Percentiles rank a stretch among this genome's conserved stretches.
phyloP scores from a whole-genome alignment of 2,888 invertebrate genomes.

The Himalopsyche tibetana region DNA sequence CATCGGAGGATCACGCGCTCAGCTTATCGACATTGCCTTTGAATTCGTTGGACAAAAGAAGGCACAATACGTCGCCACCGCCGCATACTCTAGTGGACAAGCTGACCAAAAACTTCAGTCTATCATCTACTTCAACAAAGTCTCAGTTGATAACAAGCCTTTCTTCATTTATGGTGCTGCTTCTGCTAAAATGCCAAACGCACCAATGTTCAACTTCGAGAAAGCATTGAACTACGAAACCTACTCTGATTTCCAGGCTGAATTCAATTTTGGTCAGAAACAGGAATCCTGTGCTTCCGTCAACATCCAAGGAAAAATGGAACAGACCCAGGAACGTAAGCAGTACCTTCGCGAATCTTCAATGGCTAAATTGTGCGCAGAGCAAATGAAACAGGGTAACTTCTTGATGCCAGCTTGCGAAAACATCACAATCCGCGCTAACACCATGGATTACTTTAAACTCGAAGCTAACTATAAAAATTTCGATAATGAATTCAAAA shows the following conservation, averaged over 20 bases:
- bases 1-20: slow-evolving; percentile 75
- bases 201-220: slow-evolving; percentile 75
- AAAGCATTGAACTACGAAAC: slow-evolving; percentile 76
- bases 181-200: slow-evolving; percentile 73
- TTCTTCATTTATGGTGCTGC: slow-evolving; percentile 75
- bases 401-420: slow-evolving; percentile 78
- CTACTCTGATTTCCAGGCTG: slow-evolving; percentile 67
- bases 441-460: slow-evolving; percentile 76
- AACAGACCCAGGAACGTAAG: slow-evolving; percentile 75
- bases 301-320: slow-evolving; percentile 72
- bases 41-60: slow-evolving; percentile 75
- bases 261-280: slow-evolving; percentile 75
- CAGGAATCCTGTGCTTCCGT: slow-evolving; percentile 70
- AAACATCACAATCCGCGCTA: slow-evolving; percentile 76
- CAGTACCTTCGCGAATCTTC: slow-evolving; percentile 74
- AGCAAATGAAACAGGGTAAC: slow-evolving; percentile 77
- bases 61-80: slow-evolving; percentile 75
- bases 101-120: slow-evolving; percentile 77
- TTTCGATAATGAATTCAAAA: slow-evolving; percentile 72
- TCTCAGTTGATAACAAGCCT: slow-evolving; percentile 70
- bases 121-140: slow-evolving; percentile 73
- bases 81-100: slow-evolving; percentile 77
- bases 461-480: slow-evolving; percentile 76
- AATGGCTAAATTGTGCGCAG: slow-evolving; percentile 73
- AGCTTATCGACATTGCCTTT: slow-evolving; percentile 76